Conservation (phyloP, 2,113 vertebrate species). For the Zosterops japonicus region DNA sequence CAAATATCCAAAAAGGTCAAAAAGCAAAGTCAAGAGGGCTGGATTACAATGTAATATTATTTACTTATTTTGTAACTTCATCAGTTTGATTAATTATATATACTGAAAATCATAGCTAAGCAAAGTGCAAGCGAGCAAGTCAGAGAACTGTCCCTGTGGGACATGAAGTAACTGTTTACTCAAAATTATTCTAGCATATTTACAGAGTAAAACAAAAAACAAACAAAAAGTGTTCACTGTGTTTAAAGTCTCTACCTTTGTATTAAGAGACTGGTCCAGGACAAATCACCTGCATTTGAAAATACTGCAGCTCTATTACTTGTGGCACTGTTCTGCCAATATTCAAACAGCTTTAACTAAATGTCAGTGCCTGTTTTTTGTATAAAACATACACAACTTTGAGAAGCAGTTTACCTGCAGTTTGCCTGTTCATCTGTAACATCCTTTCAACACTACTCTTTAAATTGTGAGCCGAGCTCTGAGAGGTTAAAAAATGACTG, state of each 20-base stretch:
- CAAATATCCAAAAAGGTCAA: background rate
- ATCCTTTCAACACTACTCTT: background rate
- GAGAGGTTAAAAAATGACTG: background rate
- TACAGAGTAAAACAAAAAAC: background rate
- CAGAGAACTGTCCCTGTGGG: background rate
- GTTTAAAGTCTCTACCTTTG: background rate
- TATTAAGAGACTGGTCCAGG: background rate
- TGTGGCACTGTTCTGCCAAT: background rate
- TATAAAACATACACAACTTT: background rate
- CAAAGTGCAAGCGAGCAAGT: background rate
- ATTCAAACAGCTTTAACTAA: background rate
- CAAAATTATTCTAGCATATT: background rate
- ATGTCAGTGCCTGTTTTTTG: background rate
- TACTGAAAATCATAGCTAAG: background rate
- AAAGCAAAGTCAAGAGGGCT: background rate
- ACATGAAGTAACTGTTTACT: background rate
- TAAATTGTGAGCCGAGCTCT: background rate
- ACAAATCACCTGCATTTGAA: background rate
- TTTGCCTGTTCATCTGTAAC: background rate
- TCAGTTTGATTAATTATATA: background rate
- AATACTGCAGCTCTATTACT: background rate
- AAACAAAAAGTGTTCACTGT: background rate
- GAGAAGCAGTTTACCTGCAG: background rate
- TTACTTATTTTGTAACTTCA: background rate
- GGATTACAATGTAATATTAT: background rate